Percentiles rank a stretch among this genome's conserved stretches.
These are phyloP conservation scores for Bolinopsis microptera DNA, from an alignment of 37 sponge, comb jelly and placozoan genomes.

Conservation along the genomic window DNA sequence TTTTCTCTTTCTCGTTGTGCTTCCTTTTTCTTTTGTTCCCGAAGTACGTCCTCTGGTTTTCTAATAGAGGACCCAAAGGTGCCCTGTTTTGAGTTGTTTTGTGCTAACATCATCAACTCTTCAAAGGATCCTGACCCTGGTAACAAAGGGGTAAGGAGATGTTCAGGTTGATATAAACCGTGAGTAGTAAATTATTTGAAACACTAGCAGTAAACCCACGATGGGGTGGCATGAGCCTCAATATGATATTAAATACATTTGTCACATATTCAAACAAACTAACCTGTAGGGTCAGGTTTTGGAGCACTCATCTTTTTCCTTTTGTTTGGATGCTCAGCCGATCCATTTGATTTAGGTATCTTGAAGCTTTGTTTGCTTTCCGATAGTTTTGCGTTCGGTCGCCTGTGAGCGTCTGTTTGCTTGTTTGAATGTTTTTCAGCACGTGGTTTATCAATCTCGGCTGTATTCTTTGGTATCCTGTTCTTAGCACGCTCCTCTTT, in stretches of 20 bases:
- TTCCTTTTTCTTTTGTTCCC: slow-evolving; percentile 38
- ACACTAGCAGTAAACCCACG: no score
- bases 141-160: no score
- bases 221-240: no score
- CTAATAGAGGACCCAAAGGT: slow-evolving; percentile 2
- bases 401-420: background rate
- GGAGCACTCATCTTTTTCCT: slow-evolving; percentile 12
- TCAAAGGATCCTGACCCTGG: slow-evolving; percentile 42
- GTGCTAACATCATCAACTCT: slow-evolving; percentile 28
- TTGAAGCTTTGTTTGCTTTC: background rate
- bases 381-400: background rate
- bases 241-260: no score
- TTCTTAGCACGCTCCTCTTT: slow-evolving; percentile 3
- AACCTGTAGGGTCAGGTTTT: background rate
- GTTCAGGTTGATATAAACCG: no score
- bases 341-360: background rate
- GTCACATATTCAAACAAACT: no score
- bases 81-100: background rate
- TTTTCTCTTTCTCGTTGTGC: background rate
- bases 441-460: background rate
- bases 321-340: background rate
- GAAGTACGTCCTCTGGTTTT: slow-evolving; percentile 4
- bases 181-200: no score
- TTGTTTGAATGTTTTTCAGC: background rate
- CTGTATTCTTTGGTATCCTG: background rate